Conservation (phyloP, 1,140 invertebrate genomes). For the Sarcophaga peregrina region DNA sequence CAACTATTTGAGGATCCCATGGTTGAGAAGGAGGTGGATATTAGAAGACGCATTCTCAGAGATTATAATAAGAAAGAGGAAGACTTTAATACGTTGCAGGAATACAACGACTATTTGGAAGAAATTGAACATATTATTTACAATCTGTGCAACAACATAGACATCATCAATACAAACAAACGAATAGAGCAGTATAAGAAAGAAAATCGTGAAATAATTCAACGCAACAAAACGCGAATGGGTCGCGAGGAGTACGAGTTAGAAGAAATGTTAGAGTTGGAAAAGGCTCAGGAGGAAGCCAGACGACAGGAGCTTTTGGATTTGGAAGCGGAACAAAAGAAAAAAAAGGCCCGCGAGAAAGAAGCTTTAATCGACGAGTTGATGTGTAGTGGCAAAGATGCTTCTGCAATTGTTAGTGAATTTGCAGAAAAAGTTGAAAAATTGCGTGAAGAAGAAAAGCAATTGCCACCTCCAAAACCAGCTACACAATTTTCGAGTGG, state of each 20-base stretch:
- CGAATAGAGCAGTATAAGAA: slow-evolving; percentile 94
- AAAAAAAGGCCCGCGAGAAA: slow-evolving; percentile 84
- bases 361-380: slow-evolving; percentile 93
- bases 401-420: slow-evolving; percentile 85
- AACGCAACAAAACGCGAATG: slow-evolving; percentile 81
- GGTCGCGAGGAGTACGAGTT: slow-evolving; percentile 75
- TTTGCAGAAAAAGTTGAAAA: slow-evolving; percentile 79
- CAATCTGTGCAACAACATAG: slow-evolving; percentile 92
- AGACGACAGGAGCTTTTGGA: slow-evolving; percentile 72
- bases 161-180: slow-evolving; percentile 89
- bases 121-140: slow-evolving; percentile 91
- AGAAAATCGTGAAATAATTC: slow-evolving; percentile 91
- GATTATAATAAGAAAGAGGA: slow-evolving; percentile 94
- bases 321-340: slow-evolving; percentile 77
- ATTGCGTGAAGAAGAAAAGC: slow-evolving; percentile 76
- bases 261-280: slow-evolving; percentile 88
- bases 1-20: slow-evolving; percentile 96
- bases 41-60: slow-evolving; percentile 86
- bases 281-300: slow-evolving; percentile 79
- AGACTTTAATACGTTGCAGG: slow-evolving; percentile 82
- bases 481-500: slow-evolving; percentile 82
- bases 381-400: slow-evolving; percentile 91
- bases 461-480: slow-evolving; percentile 67
- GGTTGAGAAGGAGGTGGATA: slow-evolving; percentile 98
- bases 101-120: slow-evolving; percentile 95